These are phyloP conservation scores for Anthonomus grandis DNA, from an alignment of 1,140 invertebrate species.

Conservation along the genomic window DNA sequence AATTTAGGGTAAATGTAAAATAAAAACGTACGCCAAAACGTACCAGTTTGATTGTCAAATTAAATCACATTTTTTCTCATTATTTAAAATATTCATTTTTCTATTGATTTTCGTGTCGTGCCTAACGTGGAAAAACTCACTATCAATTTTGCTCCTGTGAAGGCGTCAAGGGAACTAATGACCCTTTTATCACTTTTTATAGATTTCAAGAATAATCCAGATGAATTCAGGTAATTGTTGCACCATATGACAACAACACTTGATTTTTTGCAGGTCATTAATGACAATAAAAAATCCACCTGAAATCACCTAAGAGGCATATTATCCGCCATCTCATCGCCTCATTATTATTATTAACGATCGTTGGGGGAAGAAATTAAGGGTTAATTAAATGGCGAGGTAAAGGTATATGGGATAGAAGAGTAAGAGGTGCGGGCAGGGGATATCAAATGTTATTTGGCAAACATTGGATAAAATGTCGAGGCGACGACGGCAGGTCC, in stretches of 20 bases:
- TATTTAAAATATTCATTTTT: too few species aligned
- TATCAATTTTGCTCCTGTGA: too few species aligned
- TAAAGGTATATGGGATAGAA: too few species aligned
- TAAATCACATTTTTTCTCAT: too few species aligned
- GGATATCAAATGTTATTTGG: not conserved
- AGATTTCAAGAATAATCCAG: not conserved
- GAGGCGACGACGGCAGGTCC: too few species aligned
- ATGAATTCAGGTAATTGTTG: not conserved
- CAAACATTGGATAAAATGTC: not conserved
- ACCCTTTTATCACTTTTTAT: not conserved
- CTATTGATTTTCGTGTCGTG: too few species aligned
- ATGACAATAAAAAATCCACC: not conserved
- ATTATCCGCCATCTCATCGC: not conserved
- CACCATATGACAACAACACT: not conserved
- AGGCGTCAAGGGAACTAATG: not conserved
- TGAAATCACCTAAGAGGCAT: not conserved
- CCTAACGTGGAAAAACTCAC: too few species aligned
- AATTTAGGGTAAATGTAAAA: too few species aligned
- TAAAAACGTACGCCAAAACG: too few species aligned
- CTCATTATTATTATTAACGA: slow-evolving; percentile 2
- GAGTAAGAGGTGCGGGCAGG: not conserved
- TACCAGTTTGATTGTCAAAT: too few species aligned
- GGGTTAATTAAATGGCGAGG: not conserved
- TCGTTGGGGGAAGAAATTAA: not conserved
- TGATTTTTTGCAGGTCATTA: not conserved